phyloP scores from a whole-genome alignment of 2,888 invertebrate genomes.

The Hirtodrosophila alboralis region DNA sequence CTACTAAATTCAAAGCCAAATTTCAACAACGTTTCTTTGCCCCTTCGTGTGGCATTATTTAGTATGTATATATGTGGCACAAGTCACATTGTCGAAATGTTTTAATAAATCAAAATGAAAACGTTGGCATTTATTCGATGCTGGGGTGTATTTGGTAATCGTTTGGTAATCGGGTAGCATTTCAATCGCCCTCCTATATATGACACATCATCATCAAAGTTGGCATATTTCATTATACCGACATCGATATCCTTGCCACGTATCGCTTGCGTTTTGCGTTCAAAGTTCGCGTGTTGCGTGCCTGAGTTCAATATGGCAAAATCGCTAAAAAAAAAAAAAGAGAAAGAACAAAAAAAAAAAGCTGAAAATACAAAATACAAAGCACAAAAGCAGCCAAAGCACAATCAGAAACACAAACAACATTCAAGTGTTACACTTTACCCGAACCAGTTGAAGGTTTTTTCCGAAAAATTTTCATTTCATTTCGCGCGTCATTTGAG shows the following conservation, averaged over 20 bases:
- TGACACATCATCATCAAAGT: constrained; percentile 79
- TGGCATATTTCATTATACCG: constrained; percentile 74
- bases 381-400: constrained; percentile 31
- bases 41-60: too few species aligned
- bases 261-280: constrained; percentile 9
- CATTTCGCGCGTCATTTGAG: constrained; percentile 78
- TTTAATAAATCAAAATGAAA: constrained; percentile 67
- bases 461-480: constrained; percentile 72
- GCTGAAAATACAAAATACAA: constrained; percentile 5
- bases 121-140: constrained; percentile 5
- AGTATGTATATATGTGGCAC: constrained; percentile 1
- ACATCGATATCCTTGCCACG: constrained; percentile 57
- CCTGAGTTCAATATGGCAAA: constrained; percentile 71
- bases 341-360: constrained; percentile 1
- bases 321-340: constrained; percentile 17
- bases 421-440: constrained; percentile 73
- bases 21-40: neutral
- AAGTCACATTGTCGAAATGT: constrained; percentile 61
- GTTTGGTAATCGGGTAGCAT: constrained; percentile 49
- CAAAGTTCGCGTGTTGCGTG: constrained; percentile 69
- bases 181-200: constrained; percentile 68
- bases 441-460: constrained; percentile 25
- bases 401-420: constrained; percentile 72
- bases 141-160: constrained; percentile 8
- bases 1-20: constrained; percentile 31